These are phyloP conservation scores for Bergia puertoricense DNA, from an alignment of 92 coral and sea anemone genomes.

Conservation along the genomic window DNA sequence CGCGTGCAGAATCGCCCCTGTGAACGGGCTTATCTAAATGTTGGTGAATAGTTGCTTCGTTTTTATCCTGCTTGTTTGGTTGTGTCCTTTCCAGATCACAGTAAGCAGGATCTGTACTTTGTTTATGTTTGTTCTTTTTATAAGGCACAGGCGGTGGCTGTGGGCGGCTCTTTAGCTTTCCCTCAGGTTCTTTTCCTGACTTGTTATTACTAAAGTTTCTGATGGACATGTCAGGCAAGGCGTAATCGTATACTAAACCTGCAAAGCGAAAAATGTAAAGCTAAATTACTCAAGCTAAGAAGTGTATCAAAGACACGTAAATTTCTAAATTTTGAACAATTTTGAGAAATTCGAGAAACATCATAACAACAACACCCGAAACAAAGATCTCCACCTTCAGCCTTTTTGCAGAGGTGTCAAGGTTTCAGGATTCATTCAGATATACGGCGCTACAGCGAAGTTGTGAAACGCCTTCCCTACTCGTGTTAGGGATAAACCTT, in stretches of 20 bases:
- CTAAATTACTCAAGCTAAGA: not conserved
- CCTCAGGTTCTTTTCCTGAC: not conserved
- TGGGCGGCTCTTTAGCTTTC: not conserved
- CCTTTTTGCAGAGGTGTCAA: too few relatives aligned
- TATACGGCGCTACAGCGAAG: too few relatives aligned
- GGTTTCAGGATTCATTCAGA: too few relatives aligned
- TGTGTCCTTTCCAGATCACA: not conserved
- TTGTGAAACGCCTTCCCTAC: too few relatives aligned
- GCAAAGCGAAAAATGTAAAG: not conserved
- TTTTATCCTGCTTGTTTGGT: not conserved
- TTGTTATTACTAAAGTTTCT: not conserved
- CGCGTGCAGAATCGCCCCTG: not conserved
- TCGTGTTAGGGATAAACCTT: too few relatives aligned
- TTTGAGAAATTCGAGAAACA: too few relatives aligned
- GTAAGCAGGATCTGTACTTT: not conserved
- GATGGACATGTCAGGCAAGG: conserved; percentile 16
- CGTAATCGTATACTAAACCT: conserved; percentile 31
- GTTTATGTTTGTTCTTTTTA: not conserved
- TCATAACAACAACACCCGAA: too few relatives aligned
- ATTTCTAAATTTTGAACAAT: too few relatives aligned
- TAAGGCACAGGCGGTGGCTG: conserved; percentile 11
- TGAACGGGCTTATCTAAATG: not conserved
- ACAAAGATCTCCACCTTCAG: too few relatives aligned
- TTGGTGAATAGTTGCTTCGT: not conserved
- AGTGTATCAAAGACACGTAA: too few relatives aligned